phyloP scores from a whole-genome alignment of 2,113 vertebrate genomes.

The Rattus norvegicus region DNA sequence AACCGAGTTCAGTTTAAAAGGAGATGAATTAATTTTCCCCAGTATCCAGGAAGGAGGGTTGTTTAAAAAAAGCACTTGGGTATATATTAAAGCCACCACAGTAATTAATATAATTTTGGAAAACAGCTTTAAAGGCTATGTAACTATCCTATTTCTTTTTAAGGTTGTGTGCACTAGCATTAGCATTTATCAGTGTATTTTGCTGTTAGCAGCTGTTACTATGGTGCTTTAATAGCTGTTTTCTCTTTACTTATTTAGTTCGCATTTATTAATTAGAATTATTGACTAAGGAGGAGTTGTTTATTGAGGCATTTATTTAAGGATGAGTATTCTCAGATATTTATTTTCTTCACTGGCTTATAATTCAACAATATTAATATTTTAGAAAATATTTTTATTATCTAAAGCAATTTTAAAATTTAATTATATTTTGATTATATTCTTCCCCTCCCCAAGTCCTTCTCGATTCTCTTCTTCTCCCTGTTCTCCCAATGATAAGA shows the following conservation, averaged over 20 bases:
- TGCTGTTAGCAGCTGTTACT: background rate
- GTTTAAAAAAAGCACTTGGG: background rate
- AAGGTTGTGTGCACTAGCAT: background rate
- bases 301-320: slow-evolving; percentile 33
- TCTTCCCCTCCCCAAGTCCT: background rate
- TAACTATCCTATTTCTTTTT: slow-evolving; percentile 40
- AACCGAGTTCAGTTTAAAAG: background rate
- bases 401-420: background rate
- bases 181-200: slow-evolving; percentile 2
- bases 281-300: background rate
- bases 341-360: slow-evolving; percentile 36
- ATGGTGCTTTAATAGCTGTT: background rate
- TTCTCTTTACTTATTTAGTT: slow-evolving; percentile 11
- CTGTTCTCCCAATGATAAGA: background rate
- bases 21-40: background rate
- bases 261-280: slow-evolving; percentile 39
- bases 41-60: background rate
- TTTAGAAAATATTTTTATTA: background rate
- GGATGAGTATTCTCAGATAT: background rate
- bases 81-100: slow-evolving; percentile 35
- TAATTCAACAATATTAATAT: background rate
- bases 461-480: background rate
- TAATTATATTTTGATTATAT: background rate
- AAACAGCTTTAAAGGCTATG: slow-evolving; percentile 4
- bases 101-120: slow-evolving; percentile 47